Evolutionary conservation across 2,797 vertebrate genomes (phyloP).

Genomic region (Rhinophrynus dorsalis): DNA sequence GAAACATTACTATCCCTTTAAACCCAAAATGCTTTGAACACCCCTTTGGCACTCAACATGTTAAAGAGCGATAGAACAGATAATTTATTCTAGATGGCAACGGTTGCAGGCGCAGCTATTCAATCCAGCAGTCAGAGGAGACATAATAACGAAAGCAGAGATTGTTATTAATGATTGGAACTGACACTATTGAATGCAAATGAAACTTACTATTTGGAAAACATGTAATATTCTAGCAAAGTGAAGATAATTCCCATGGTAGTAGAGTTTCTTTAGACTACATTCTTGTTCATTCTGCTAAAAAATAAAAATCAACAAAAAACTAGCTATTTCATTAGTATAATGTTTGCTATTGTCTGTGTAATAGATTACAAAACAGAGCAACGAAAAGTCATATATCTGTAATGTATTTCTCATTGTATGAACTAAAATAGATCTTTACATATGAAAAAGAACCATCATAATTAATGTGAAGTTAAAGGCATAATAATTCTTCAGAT

Average conservation of each 20-base stretch:
- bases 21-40: too few species aligned
- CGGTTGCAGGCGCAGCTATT: background rate
- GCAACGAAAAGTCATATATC: background rate
- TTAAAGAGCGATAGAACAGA: too few species aligned
- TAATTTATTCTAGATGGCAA: too few species aligned
- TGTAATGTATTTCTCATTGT: background rate
- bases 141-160: background rate
- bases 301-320: too few species aligned
- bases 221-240: conserved; percentile 10
- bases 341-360: conserved; percentile 6
- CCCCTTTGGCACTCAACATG: too few species aligned
- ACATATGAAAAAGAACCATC: background rate
- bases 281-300: conserved; percentile 6
- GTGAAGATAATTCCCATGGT: conserved; percentile 13
- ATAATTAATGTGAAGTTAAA: background rate
- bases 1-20: too few species aligned
- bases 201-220: conserved; percentile 20
- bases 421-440: background rate
- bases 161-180: conserved; percentile 22
- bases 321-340: background rate
- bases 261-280: conserved; percentile 11
- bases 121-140: background rate
- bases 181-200: conserved; percentile 24
- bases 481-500: too few species aligned
- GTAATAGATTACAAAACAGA: conserved; percentile 5